Conservation (phyloP, 2,113 vertebrate genomes). For the Leptodactylus fuscus region DNA sequence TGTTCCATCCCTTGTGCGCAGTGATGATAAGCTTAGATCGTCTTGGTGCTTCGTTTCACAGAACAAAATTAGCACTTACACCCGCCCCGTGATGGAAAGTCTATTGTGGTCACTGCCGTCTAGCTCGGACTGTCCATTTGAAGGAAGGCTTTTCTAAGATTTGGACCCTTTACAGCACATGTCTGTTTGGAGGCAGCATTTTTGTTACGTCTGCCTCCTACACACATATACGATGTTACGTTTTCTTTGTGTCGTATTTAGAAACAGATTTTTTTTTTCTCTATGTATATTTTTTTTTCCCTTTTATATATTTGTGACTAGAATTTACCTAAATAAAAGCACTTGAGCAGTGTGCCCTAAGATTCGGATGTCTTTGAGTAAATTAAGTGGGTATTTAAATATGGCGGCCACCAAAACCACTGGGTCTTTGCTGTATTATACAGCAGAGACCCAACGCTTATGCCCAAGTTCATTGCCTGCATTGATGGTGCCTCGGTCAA, state of each 20-base stretch:
- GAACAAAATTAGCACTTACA: conserved; percentile 21
- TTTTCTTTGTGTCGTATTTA: conserved; percentile 23
- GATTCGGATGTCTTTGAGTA: background rate
- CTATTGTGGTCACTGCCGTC: background rate
- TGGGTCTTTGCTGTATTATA: too few relatives aligned
- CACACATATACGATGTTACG: background rate
- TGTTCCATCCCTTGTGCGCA: background rate
- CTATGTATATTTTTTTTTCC: conserved; percentile 48
- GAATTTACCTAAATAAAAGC: conserved; percentile 55
- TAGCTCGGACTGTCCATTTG: background rate
- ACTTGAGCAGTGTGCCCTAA: conserved; percentile 28
- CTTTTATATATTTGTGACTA: conserved; percentile 52
- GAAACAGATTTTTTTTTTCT: background rate
- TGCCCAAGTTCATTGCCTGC: too few relatives aligned
- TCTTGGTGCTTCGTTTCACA: background rate
- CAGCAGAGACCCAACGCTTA: too few relatives aligned
- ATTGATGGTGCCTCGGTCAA: too few relatives aligned
- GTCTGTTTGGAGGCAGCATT: background rate
- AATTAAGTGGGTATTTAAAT: background rate
- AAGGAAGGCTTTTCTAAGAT: background rate
- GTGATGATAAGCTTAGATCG: background rate
- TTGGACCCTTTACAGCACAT: background rate
- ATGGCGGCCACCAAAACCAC: too few relatives aligned
- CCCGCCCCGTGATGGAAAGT: background rate
- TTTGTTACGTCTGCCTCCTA: background rate